Base-by-base conservation (phyloP, 2,797 vertebrate genomes). In the Parauchenoglanis punctatus region DNA sequence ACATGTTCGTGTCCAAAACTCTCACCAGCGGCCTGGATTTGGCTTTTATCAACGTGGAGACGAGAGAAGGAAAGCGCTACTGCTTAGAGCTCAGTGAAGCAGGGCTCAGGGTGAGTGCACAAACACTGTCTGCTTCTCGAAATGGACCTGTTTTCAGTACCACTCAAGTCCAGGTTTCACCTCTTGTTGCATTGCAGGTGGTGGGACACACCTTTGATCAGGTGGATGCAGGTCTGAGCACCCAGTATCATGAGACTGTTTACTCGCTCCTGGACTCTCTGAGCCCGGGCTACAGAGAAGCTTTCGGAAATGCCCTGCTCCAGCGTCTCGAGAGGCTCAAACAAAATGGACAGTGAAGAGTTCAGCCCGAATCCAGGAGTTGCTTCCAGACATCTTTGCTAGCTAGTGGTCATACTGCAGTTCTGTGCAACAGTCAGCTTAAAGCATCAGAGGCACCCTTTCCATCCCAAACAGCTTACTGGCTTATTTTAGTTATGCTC, bases 11-110 rank as follows among this genome's bases (percentile, higher is more conserved):
- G 91, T 99, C 99, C 0, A 97, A 97, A 89, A 96, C 84, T 86
- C 96, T 99, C 90, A 95, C 91, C 88, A 97, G 97, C 72, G 96
- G 96, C 0, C 95, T 95, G 28, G 97, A 98, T 0, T 93, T 98
- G 92, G 98, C 98, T 2, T 97, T 98, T 88, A 99, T 99, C 87
- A 99, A 99, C 0, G 97, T 99, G 92, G 97, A 99, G 93, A 99
- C 97, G 0, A 96, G 97, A 89, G 99, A 99, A 90, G 95, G 96
- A 67, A 96, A 96, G 89, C 96, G 93, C 76, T 99, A 98, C 91
- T 99, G 98, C 92, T 93, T 99, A 89, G 98, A 99, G 92, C 98
- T 99, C 85, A 98, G 97, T 0, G 98, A 99, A 92, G 97, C 98
- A 0, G 98, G 99, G 75, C 96, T 99, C 2, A 95, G 97, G 97